A percentile compares a stretch with the other conserved stretches of the same genome.
Conservation (phyloP, 1,140 invertebrate genomes). For the Aphelinus atriplicis region DNA sequence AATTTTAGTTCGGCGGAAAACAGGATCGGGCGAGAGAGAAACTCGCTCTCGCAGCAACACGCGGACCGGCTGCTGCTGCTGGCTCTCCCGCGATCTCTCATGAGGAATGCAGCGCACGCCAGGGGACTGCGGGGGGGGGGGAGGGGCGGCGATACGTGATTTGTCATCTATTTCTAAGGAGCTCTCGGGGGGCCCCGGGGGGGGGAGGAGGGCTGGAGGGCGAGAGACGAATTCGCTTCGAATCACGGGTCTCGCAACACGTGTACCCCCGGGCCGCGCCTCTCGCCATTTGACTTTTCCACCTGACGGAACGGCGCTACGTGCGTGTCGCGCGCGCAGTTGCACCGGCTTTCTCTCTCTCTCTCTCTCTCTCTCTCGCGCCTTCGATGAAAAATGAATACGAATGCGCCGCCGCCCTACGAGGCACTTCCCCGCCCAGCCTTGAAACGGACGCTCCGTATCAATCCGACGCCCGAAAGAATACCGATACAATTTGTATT, state of each 20-base stretch:
- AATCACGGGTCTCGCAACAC: not conserved
- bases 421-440: too few relatives aligned
- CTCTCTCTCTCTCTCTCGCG: not conserved
- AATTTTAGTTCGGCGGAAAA: not conserved
- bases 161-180: constrained; percentile 22
- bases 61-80: too few relatives aligned
- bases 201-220: too few relatives aligned
- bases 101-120: constrained; percentile 23
- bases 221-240: too few relatives aligned
- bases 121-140: too few relatives aligned
- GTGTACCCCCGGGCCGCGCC: constrained; percentile 9
- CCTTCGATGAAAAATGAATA: constrained; percentile 27
- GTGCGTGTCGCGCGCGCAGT: not conserved
- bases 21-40: not conserved
- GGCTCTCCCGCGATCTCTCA: not conserved
- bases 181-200: too few relatives aligned
- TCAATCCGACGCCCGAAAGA: too few relatives aligned
- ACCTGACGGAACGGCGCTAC: constrained; percentile 22
- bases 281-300: constrained; percentile 26
- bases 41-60: not conserved
- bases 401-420: not conserved
- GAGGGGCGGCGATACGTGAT: constrained; percentile 18
- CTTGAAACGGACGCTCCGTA: too few relatives aligned
- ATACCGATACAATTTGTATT: too few relatives aligned
- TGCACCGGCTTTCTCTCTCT: too few relatives aligned